Base-by-base conservation (phyloP, 2,113 vertebrate genomes). In the Thermophis baileyi region DNA sequence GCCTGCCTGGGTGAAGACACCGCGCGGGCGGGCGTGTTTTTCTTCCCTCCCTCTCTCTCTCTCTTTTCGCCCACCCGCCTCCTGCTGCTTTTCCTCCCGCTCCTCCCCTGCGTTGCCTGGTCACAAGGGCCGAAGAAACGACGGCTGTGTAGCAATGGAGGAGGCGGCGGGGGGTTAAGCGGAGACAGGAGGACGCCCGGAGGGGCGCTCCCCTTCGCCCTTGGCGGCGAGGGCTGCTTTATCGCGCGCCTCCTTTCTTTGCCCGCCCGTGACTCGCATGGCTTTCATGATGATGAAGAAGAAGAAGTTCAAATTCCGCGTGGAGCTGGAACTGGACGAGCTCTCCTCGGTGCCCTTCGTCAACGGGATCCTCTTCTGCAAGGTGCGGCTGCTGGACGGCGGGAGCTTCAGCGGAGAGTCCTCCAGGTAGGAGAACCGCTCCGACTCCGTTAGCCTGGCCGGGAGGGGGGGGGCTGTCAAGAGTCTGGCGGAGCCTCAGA, bases 321-420 rank as follows among this genome's bases (percentile, higher is more conserved):
- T 99, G 88, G 98, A 98, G 95, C 98, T 99, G 94, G 98, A 99
- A 90, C 95, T 99, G 96, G 99, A 99, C 60, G 99, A 99, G 88
- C 94, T 99, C 85, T 99, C 99, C 1, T 99, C 98, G 11, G 98
- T 99, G 91, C 99, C 99, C 10, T 98, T 99, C 96, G 98, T 99
- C 30, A 99, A 99, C 93, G 99, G 98, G 40, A 98, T 99, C 91
- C 96, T 99, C 49, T 99, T 99, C 98, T 99, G 99, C 96, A 99
- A 99, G 98, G 98, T 99, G 92, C 97, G 99, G 91, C 98, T 99
- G 85, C 94, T 98, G 91, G 98, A 99, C 95, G 98, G 99, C 44
- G 98, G 98, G 94, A 98, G 97, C 97, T 99, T 99, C 96, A 97
- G 97, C 85, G 98, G 97, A 3, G 98, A 98, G 96, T 99, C 99